Percentiles rank a stretch among this genome's conserved stretches.
Evolutionary conservation across 2,888 invertebrate species (phyloP).

Genomic region (Drosophila peninsularis): DNA sequence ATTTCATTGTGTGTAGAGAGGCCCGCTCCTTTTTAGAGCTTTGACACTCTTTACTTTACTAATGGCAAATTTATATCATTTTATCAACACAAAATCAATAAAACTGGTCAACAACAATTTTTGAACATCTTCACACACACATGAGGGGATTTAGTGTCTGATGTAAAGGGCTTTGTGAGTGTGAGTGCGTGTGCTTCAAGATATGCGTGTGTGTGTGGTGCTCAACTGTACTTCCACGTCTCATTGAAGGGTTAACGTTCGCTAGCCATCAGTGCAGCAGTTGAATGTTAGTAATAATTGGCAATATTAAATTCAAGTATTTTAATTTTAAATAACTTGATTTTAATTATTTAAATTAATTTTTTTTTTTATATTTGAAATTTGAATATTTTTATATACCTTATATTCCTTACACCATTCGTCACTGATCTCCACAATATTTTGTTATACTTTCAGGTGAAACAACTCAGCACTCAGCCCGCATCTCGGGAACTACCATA

Average conservation of each 20-base stretch:
- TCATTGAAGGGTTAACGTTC: slow-evolving; percentile 57
- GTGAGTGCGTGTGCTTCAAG: slow-evolving; percentile 1
- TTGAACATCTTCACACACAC: slow-evolving; percentile 42
- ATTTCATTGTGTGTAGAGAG: slow-evolving; percentile 62
- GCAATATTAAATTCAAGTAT: too few species aligned
- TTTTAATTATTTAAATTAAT: too few species aligned
- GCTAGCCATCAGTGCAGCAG: slow-evolving; percentile 33
- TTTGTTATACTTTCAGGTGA: slow-evolving; percentile 50
- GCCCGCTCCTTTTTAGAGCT: slow-evolving; percentile 19
- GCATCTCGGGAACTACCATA: slow-evolving; percentile 1
- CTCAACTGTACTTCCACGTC: slow-evolving; percentile 69
- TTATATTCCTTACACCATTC: too few species aligned
- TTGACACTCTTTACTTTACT: slow-evolving; percentile 37
- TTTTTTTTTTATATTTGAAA: too few species aligned
- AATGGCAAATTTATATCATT: slow-evolving; percentile 74
- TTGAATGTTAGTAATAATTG: slow-evolving; percentile 22
- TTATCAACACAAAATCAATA: slow-evolving; percentile 75
- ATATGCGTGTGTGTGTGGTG: slow-evolving; percentile 3
- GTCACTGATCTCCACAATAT: slow-evolving; percentile 12
- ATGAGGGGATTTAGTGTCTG: neutral
- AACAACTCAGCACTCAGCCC: slow-evolving; percentile 13
- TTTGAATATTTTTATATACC: too few species aligned
- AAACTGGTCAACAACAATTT: slow-evolving; percentile 59
- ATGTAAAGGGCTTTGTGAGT: slow-evolving; percentile 8
- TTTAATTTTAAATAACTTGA: too few species aligned